Evolutionary conservation across 2,113 vertebrate genomes (phyloP), one percentile per base, ranked within the genome.

Genomic region (Microtus montanus): DNA sequence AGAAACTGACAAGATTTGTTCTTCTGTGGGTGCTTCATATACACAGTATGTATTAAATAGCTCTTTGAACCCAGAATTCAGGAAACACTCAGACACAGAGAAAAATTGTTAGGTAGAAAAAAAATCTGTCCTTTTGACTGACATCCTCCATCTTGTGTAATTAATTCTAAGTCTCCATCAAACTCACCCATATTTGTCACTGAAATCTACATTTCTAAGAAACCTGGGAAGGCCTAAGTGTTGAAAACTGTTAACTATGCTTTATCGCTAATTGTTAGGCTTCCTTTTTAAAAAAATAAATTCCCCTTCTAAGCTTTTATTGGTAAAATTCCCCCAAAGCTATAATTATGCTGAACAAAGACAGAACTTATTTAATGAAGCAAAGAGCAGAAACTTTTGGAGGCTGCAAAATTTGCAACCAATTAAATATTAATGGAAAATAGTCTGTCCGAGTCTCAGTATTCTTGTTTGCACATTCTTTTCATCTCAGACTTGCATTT

Each of bases 391-490:
- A 87, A 95, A 98, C 96, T 88, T 96, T 93, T 92, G 75, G 97
- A 97, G 96, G 89, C 85, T 95, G 83, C 11, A 96, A 95, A 97
- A 94, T 96, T 96, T 96, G 58, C 92, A 96, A 8, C 54, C 14
- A 93, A 94, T 94, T 95, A 97, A 88, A 91, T 94, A 96, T 97
- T 96, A 91, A 96, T 97, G 92, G 93, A 97, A 89, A 68, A 87
- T 93, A 77, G 64, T 87, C 47, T 95, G 66, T 78, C 54, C 96
- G 79, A 73, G 79, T 95, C 49, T 96, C 71, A 52, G 79, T 95
- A 95, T 4, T 12, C 33, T 96, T 97, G 95, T 82, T 96, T 83
- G 89, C 82, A 87, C 64, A 85, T 87, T 95, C 95, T 92, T 92
- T 90, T 92, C 90, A 92, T 28, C 78, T 80, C 66, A 74, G 68